These are phyloP conservation scores for Drosophila tanythrix DNA, from an alignment of 2,888 invertebrate species.

Conservation along the genomic window DNA sequence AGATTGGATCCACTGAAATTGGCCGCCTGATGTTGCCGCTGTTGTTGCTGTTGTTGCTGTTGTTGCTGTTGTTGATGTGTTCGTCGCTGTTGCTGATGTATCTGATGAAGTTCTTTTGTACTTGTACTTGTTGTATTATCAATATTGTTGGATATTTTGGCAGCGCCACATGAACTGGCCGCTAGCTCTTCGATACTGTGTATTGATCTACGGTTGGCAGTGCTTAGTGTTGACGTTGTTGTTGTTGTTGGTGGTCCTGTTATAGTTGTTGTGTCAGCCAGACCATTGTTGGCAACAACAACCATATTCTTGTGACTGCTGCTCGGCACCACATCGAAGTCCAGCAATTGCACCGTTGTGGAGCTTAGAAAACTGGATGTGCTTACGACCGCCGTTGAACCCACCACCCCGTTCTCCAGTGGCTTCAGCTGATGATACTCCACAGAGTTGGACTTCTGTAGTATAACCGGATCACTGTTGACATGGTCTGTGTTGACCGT, in stretches of 20 bases:
- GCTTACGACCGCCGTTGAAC: slow-evolving; percentile 25
- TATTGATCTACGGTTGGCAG: slow-evolving; percentile 58
- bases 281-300: slow-evolving; percentile 21
- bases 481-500: slow-evolving; percentile 24
- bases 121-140: slow-evolving; percentile 40
- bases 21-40: slow-evolving; percentile 46
- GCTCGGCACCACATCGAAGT: slow-evolving; percentile 59
- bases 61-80: slow-evolving; percentile 36
- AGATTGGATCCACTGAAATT: slow-evolving; percentile 67
- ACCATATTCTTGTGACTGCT: slow-evolving; percentile 37
- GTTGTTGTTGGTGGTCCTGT: slow-evolving; percentile 39
- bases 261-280: slow-evolving; percentile 47
- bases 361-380: slow-evolving; percentile 62
- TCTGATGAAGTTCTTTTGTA: slow-evolving; percentile 51
- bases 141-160: slow-evolving; percentile 27
- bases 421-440: slow-evolving; percentile 74
- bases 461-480: slow-evolving; percentile 30
- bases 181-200: slow-evolving; percentile 76
- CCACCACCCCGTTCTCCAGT: slow-evolving; percentile 28
- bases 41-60: slow-evolving; percentile 43
- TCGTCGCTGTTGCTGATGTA: slow-evolving; percentile 42
- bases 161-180: slow-evolving; percentile 66
- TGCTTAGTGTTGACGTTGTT: slow-evolving; percentile 38
- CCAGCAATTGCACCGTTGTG: slow-evolving; percentile 59
- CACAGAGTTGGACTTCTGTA: slow-evolving; percentile 40